Base-by-base conservation (phyloP, 1,140 invertebrate genomes). In the Drosophila nasuta region DNA sequence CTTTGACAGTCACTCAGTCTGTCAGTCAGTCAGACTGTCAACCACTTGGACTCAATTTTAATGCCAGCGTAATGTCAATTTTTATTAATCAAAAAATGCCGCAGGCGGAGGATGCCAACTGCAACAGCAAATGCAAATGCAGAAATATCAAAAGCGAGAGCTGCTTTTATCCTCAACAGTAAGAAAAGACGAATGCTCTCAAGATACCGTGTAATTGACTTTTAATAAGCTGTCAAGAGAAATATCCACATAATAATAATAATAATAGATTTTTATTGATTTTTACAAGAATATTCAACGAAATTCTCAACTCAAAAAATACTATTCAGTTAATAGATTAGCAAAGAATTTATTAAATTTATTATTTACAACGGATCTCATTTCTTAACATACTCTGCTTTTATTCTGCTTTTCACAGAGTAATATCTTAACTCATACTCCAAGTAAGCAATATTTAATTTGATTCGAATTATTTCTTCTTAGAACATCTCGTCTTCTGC, bases 41-140 rank as follows among this genome's bases (percentile, higher is more conserved):
- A 43, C 11, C 38, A 52, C 11, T 67, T 13, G 1, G 17, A 45
- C 33, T 58, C 51, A 51, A 51, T 65, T 60, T 74, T 60, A 60
- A 68, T 56, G 54, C 54, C 17, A 28, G 45, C 25, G 35, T 33
- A 57, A 58, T 72, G 69, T 66, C 69, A 65, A 57, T 51, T 65
- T 71, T 72, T 59, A 65, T 58, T 68, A 74, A 74, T 74, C 68
- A 74, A 74, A 62, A 25, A 68, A 38, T 4, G 52, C 69, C 69
- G 15, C 35, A 58, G 38, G 62, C 35, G 48, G 25, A 62, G 45
- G 51, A n/a, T 8, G 38, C 35, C 7, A 43, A 13, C 17, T 33
- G 64, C 13, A 11, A 54, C 28, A 45, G 51, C 7, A 33, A 7
- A n/a, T 5, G 28, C 13, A 56, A 7, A 28, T 5, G 28, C 13